Percentiles rank a stretch among this genome's conserved stretches.
Conservation (phyloP, 2,797 vertebrate species). For the Pyrrhura leucotis region DNA sequence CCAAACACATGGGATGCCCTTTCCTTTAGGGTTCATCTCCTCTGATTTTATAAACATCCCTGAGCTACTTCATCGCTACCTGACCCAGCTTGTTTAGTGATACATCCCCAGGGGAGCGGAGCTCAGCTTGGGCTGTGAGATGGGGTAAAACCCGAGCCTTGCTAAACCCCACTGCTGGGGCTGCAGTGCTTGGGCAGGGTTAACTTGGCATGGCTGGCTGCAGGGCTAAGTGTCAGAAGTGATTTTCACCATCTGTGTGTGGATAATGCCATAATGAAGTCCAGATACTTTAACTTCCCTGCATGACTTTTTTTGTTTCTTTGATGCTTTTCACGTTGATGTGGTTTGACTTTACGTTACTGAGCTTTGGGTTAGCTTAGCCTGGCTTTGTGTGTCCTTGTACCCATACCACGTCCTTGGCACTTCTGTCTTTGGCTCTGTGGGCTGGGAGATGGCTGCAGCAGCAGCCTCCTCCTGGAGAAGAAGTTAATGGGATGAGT, state of each 20-base stretch:
- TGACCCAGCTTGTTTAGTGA: not conserved
- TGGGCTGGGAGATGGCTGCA: not conserved
- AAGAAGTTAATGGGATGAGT: fast-evolving
- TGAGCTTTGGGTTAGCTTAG: not conserved
- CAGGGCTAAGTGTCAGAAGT: not conserved
- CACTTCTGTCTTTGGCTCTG: not conserved
- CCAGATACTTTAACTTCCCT: not conserved
- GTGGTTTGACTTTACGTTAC: not conserved
- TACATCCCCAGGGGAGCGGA: not conserved
- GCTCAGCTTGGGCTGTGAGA: not conserved
- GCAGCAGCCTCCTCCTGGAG: not conserved
- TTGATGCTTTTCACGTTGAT: not conserved
- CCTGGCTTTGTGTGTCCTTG: fast-evolving
- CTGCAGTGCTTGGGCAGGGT: fast-evolving
- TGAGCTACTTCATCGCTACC: not conserved
- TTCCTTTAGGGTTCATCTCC: slow-evolving; percentile 34
- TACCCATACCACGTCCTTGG: not conserved
- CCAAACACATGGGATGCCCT: not conserved
- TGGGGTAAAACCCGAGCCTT: slow-evolving; percentile 21
- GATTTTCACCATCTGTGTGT: not conserved
- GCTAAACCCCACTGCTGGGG: not conserved
- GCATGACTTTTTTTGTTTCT: not conserved
- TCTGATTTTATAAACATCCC: not conserved
- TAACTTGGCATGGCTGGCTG: not conserved
- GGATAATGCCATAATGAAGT: not conserved